Percentiles rank a stretch among this genome's conserved stretches.
Conservation (phyloP, 2,888 invertebrate species). For the Nipponacmea schrenckii region DNA sequence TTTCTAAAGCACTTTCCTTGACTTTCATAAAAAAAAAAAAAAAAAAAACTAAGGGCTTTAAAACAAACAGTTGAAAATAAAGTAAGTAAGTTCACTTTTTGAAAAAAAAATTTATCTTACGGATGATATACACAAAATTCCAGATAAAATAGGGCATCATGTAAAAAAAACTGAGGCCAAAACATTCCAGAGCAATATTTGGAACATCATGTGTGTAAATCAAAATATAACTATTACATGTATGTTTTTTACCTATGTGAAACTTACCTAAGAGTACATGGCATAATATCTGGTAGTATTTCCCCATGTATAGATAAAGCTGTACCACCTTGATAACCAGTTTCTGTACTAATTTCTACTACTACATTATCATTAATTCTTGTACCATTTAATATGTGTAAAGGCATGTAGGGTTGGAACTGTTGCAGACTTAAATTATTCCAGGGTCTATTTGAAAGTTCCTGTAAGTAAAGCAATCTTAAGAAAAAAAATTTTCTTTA, state of each 20-base stretch:
- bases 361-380: neutral
- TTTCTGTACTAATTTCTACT: neutral
- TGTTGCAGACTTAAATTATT: slow-evolving; percentile 54
- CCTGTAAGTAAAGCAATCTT: slow-evolving; percentile 23
- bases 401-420: slow-evolving; percentile 38
- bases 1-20: no score
- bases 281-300: neutral
- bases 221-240: no score
- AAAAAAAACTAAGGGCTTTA: no score
- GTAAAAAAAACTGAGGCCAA: no score
- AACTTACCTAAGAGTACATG: neutral
- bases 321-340: slow-evolving; percentile 5
- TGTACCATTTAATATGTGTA: neutral
- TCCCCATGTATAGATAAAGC: neutral
- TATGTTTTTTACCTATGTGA: neutral
- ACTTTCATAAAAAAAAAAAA: no score
- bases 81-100: no score
- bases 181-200: no score
- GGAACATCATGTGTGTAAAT: no score
- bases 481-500: neutral
- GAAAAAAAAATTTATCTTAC: no score
- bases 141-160: no score
- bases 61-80: no score
- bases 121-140: no score
- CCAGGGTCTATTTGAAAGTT: slow-evolving; percentile 40